phyloP scores from a whole-genome alignment of 2,888 invertebrate species.

The Agrotis segetum region DNA sequence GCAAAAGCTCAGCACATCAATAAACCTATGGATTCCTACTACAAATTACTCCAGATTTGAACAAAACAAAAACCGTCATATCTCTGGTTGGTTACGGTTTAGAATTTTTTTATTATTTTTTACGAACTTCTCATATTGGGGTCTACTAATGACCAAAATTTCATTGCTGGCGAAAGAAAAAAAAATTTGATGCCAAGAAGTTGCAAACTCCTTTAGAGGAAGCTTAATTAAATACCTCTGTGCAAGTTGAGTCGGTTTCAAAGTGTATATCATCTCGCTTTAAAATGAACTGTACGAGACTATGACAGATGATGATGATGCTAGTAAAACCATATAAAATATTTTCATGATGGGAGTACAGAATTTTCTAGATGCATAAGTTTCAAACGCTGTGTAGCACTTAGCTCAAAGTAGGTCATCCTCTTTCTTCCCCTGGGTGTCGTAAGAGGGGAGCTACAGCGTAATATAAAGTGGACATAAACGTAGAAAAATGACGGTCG shows the following conservation, averaged over 20 bases:
- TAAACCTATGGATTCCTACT: no score
- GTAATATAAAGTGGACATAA: constrained; percentile 48
- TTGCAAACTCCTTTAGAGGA: no score
- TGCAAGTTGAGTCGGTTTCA: constrained; percentile 49
- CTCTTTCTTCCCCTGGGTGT: constrained; percentile 54
- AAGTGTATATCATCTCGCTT: constrained; percentile 48
- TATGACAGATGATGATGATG: constrained; percentile 12
- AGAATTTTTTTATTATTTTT: no score
- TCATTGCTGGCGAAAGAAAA: no score
- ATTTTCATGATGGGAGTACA: constrained; percentile 17
- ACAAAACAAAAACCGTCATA: no score
- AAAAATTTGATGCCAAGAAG: no score
- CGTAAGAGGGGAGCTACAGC: constrained; percentile 41
- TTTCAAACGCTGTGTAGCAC: constrained; percentile 39
- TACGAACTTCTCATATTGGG: no score
- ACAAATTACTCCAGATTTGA: no score
- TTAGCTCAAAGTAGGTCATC: constrained; percentile 50
- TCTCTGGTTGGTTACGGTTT: no score
- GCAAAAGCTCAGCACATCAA: no score
- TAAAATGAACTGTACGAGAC: constrained; percentile 31
- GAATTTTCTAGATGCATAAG: constrained; percentile 50
- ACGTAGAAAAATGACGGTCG: constrained; percentile 47
- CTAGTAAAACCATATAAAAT: constrained; percentile 22
- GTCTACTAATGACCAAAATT: no score
- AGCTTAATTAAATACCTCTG: constrained; percentile 72